Conservation (phyloP, 2,797 vertebrate genomes). For the Spinibarbus caldwelli region DNA sequence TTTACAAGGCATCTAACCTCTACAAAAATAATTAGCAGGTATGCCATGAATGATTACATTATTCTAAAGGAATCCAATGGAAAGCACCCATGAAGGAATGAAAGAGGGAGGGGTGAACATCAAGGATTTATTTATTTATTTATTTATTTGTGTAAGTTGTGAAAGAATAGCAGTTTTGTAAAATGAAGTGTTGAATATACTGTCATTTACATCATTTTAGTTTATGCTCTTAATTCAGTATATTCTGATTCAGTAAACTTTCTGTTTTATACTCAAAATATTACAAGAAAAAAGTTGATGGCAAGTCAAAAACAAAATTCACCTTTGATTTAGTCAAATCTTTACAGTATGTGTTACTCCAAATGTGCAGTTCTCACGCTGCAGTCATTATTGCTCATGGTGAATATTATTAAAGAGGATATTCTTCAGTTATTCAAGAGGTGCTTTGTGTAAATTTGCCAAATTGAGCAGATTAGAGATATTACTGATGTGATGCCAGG, state of each 20-base stretch:
- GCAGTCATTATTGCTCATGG: background rate
- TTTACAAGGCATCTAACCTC: slow-evolving; percentile 64
- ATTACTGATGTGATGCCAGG: slow-evolving; percentile 37
- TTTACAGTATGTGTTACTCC: background rate
- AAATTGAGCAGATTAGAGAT: slow-evolving; percentile 51
- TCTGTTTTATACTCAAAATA: background rate
- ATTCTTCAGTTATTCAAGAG: slow-evolving; percentile 29
- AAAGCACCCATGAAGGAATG: slow-evolving; percentile 8
- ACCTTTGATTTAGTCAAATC: background rate
- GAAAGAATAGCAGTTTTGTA: background rate
- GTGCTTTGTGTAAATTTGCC: slow-evolving; percentile 39
- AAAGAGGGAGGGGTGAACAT: background rate
- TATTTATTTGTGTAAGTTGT: background rate
- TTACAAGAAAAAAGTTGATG: background rate
- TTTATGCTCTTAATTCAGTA: background rate
- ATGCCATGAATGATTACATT: slow-evolving; percentile 59
- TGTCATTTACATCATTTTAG: no score
- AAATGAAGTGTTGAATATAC: background rate
- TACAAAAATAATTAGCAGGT: slow-evolving; percentile 60
- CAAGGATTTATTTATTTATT: background rate
- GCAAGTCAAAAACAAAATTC: background rate
- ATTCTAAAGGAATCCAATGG: slow-evolving; percentile 51
- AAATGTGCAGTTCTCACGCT: background rate
- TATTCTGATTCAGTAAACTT: background rate
- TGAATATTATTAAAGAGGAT: slow-evolving; percentile 27